Base-by-base conservation (phyloP, 2,888 invertebrate genomes). In the Pachymerium ferrugineum region DNA sequence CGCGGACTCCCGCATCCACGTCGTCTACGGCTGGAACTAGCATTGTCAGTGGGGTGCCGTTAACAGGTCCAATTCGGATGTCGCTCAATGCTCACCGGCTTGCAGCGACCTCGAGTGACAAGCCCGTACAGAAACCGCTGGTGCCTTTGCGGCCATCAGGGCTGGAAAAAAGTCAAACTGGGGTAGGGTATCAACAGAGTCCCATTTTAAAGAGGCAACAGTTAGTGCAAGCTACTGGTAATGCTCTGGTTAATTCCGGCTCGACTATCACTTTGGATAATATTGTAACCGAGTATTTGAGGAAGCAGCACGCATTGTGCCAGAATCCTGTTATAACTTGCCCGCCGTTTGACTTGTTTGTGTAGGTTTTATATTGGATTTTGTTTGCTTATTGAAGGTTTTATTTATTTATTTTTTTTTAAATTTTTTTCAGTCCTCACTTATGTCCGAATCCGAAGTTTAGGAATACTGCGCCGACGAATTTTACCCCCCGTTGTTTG, bases 291-390 rank as follows among this genome's bases (percentile, higher is more conserved):
- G 97, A 97, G 83, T 98, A 97, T 84, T 86, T 98, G 73, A 91
- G 95, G 79, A 95, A 96, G 84, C 98, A 99, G 83, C 99, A 99
- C 84, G 91, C 97, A n/a, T 85, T 94, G 6, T 99, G 99, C 85
- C 93, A 93, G 84, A 95, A 97, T 84, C 99, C 99, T 0, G 95
- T 99, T 85, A 92, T 93, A 33, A 97, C 96, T 0, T 98, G 97
- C 83, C 97, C 98, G 0, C 94, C 94, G 81, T 98, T 98, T 81
- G 94, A 95, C 82, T 85, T 98, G 38, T 93, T 95, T 80, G 87
- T 89, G 90, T 92, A 81, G 87, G 89, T 68, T 70, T 70, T 33
- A 10, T 0, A 31, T 74, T 73, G 16, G 16, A 31, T 54, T 25
- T 69, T 25, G 14, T 22, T 69, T 19, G 16, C 14, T 68, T 68